Evolutionary conservation across 2,888 invertebrate genomes (phyloP), one percentile per base, ranked within the genome.

Genomic region (Abscondita cerata): DNA sequence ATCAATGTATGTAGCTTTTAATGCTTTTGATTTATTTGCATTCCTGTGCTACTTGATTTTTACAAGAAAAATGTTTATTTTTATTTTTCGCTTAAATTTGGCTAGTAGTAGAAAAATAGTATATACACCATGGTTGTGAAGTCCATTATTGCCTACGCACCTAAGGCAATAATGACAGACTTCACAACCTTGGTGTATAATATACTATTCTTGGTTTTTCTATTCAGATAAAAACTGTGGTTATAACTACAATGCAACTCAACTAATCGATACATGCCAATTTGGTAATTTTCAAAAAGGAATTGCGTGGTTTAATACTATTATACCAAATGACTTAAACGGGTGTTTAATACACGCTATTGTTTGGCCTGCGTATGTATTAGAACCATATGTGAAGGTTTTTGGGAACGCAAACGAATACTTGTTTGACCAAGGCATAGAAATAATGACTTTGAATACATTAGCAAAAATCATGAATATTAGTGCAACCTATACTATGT

Each of bases 341-440:
- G 72, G 72, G 20, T 79, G 78, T 59, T 58, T 69, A 5, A 56
- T 76, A 1, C 46, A 72, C n/a, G 75, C 75, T 12, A 67, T 74
- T 2, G 60, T 72, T 16, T 75, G 73, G 67, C 75, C 75, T 9
- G 79, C 80, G 1, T 79, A 70, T 59, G 72, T 76, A 1, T 68
- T 75, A 6, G 59, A 70, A 25, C 71, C 73, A 31, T 54, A 63
- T 9, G 57, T 61, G 5, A 65, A 63, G 31, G 64, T 52, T 4
- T 46, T 40, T 9, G 41, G 48, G 15, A 36, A 54, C 5, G 51
- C 2, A 9, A 51, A 63, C 36, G 19, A 51, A 0, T 48, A 60
- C 12, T 19, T 51, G 6, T 62, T 71, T 16, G 59, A 50, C 1
- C 53, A 66, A n/a, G 76, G 76, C 4, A 63, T 76, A 8, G 76